Base-by-base conservation (phyloP, 2,113 vertebrate genomes). In the Sinocyclocheilus rhinocerous region DNA sequence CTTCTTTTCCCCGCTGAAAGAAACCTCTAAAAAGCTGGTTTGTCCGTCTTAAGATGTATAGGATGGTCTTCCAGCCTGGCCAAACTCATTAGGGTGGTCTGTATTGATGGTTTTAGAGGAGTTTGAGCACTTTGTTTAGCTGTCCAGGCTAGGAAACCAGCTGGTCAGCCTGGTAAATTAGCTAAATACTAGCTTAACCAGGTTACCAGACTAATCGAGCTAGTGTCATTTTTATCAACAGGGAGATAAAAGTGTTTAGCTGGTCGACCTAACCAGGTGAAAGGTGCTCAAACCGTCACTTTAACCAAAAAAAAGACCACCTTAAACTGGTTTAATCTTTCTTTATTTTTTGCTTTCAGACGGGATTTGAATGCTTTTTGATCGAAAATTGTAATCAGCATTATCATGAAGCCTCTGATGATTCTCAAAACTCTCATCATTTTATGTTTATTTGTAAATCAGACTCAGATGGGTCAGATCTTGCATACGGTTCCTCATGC, bases 401-500 rank as follows among this genome's bases (percentile, higher is more conserved):
- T 26, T 26, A 81, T 81, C 59, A 22, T 6, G 33, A 79, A n/a
- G 24, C 52, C 0, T 1, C 22, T 15, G n/a, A 61, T 12, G 16
- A 20, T 16, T n/a, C n/a, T n/a, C n/a, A n/a, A n/a, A n/a, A n/a
- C n/a, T n/a, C n/a, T n/a, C n/a, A n/a, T n/a, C n/a, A n/a, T n/a
- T 80, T 63, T 63, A 9, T 63, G 73, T 80, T 80, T 39, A 4
- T 24, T 39, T 81, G 42, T 50, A 81, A 67, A 81, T 67, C 24
- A 29, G 59, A 29, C 16, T 50, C 59, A 24, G 33, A 80, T 61
- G 55, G 57, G 57, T 42, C 78, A 81, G 78, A 20, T 45, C 36
- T 67, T 65, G 61, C 39, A 55, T 29, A 42, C 3, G 65, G 50
- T 2, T n/a, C 15, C 5, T 39, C 48, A 3, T 50, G 48, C 18